Evolutionary conservation across 2,888 invertebrate genomes (phyloP), one percentile per base, ranked within the genome.

Genomic region (Mechanitis messenoides): DNA sequence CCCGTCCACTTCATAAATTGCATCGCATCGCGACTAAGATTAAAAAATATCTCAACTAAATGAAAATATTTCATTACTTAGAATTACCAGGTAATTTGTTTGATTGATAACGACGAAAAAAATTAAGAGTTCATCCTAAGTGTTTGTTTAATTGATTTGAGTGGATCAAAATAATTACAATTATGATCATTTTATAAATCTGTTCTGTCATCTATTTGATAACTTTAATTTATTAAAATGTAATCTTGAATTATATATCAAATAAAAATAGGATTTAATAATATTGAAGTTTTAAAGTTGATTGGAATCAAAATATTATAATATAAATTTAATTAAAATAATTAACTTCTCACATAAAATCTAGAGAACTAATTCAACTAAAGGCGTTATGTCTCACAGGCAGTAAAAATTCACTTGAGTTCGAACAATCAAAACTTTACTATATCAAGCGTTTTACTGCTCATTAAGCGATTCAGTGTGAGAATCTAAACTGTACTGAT

Each of bases 381-480:
- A 28, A 59, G 20, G 45, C 33, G 50, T 54, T 38, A 46, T 45
- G 12, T 53, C 45, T 53, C 33, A 53, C 3, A 45, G 28, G n/a
- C 33, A 33, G 5, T 61, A 58, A 61, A 58, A 58, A 58, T 54
- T 55, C 42, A 33, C 7, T 38, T 54, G 58, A 55, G 33, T 56
- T 54, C 53, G 42, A 50, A 58, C 60, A 61, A 62, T 56, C 61
- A 55, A 58, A 62, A 66, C 56, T 63, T 66, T 58, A 46, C 45
- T 31, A 60, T 59, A 64, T 64, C 45, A 61, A 67, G 38, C 45
- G 47, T 55, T 67, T 65, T 59, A 76, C 69, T 69, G 72, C 74
- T 75, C 72, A 78, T 80, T 72, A 75, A 71, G 68, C 66, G 61
- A 64, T 60, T 60, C 53, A 64, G 57, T 59, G 45, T 58, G 66